These are phyloP conservation scores for Aplocera efformata DNA, from an alignment of 2,888 invertebrate genomes.

Conservation along the genomic window DNA sequence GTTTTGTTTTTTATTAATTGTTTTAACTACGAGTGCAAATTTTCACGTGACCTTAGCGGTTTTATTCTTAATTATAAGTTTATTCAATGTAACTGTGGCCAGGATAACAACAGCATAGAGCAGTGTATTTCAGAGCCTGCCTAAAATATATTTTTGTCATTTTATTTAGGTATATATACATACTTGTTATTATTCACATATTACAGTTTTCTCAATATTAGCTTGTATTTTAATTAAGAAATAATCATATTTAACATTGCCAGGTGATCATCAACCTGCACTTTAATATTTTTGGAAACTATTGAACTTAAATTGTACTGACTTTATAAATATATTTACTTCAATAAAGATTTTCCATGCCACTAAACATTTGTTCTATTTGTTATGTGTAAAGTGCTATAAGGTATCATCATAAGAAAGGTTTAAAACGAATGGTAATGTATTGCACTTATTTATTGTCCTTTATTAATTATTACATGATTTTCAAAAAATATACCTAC, in stretches of 20 bases:
- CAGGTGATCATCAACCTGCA: constrained; percentile 82
- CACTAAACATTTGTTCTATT: constrained; percentile 60
- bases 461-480: too few relatives aligned
- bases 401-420: too few relatives aligned
- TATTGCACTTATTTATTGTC: too few relatives aligned
- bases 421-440: too few relatives aligned
- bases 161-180: constrained; percentile 75
- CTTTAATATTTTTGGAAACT: constrained; percentile 82
- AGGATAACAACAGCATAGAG: constrained; percentile 76
- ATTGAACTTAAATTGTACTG: constrained; percentile 82
- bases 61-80: constrained; percentile 71
- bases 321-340: constrained; percentile 82
- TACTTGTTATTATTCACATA: constrained; percentile 81
- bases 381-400: neutral
- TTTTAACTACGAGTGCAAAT: constrained; percentile 54
- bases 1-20: constrained; percentile 34
- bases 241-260: constrained; percentile 82
- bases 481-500: neutral
- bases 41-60: constrained; percentile 66
- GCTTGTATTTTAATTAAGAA: constrained; percentile 82
- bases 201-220: constrained; percentile 82
- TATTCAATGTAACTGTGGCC: constrained; percentile 74
- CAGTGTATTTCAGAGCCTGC: constrained; percentile 78
- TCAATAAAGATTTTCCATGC: constrained; percentile 82
- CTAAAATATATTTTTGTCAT: constrained; percentile 82